Conservation (phyloP, 2,888 invertebrate genomes). For the Drosophila birchii region DNA sequence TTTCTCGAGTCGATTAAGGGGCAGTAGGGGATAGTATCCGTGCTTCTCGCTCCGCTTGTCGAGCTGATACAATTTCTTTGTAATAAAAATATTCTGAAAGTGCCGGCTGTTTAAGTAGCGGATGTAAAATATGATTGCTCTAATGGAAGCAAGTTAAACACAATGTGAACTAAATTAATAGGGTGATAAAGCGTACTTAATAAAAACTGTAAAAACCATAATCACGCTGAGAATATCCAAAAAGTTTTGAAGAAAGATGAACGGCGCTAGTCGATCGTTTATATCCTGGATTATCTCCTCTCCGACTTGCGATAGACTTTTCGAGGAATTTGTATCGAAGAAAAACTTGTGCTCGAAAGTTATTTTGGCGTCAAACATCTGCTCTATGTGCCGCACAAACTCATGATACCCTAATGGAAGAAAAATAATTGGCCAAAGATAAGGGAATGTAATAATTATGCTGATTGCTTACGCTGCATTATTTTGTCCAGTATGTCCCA, state of each 20-base stretch:
- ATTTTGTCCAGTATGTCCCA: constrained; percentile 88
- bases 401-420: constrained; percentile 85
- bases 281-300: constrained; percentile 86
- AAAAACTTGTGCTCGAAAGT: constrained; percentile 87
- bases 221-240: constrained; percentile 86
- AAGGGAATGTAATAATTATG: not conserved
- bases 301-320: constrained; percentile 86
- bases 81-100: constrained; percentile 90
- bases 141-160: constrained; percentile 75
- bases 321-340: constrained; percentile 87
- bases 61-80: constrained; percentile 87
- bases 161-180: not conserved
- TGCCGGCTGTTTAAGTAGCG: constrained; percentile 89
- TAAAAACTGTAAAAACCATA: constrained; percentile 86
- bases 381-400: constrained; percentile 87
- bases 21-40: constrained; percentile 88
- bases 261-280: constrained; percentile 84
- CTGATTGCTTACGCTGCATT: constrained; percentile 86
- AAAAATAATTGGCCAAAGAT: not conserved
- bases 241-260: constrained; percentile 86
- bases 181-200: constrained; percentile 85
- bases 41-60: constrained; percentile 87
- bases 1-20: constrained; percentile 88
- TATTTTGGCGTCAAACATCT: constrained; percentile 88
- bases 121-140: constrained; percentile 89